Percentiles rank a stretch among this genome's conserved stretches.
Evolutionary conservation across 2,888 invertebrate genomes (phyloP).

Genomic region (Cyclophora albipunctata): DNA sequence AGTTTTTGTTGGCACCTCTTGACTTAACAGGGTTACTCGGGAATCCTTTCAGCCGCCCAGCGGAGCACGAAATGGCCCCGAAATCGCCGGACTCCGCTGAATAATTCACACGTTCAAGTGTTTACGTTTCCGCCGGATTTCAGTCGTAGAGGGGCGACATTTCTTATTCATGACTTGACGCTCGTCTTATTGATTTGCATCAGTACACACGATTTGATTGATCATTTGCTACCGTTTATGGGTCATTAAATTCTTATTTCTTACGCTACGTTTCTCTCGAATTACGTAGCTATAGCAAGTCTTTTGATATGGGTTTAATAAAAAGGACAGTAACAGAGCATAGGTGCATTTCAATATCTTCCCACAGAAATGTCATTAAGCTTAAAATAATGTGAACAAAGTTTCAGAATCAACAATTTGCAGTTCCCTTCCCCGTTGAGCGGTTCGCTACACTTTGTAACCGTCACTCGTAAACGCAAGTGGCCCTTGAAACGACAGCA

Average conservation of each 20-base stretch:
- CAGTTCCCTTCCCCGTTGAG: no score
- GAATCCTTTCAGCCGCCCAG: slow-evolving; percentile 2
- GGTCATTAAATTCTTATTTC: no score
- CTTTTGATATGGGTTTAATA: no score
- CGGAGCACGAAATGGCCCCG: not conserved
- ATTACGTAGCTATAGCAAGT: no score
- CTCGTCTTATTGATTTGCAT: slow-evolving; percentile 10
- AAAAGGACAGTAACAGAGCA: no score
- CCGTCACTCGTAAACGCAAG: not conserved
- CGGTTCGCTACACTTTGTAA: not conserved
- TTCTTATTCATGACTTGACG: slow-evolving; percentile 16
- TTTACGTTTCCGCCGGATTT: slow-evolving; percentile 7
- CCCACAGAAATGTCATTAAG: no score
- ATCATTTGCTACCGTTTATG: no score
- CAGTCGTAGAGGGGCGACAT: slow-evolving; percentile 9
- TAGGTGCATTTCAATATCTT: no score
- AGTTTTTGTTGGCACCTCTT: not conserved
- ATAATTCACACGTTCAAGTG: slow-evolving; percentile 16
- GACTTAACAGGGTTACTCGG: slow-evolving; percentile 4
- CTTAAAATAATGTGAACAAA: no score
- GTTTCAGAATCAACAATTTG: no score
- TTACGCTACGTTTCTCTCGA: no score
- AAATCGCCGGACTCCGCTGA: slow-evolving; percentile 8
- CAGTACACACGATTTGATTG: slow-evolving; percentile 2
- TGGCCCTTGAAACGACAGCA: slow-evolving; percentile 1